These are phyloP conservation scores for Eidolon helvum DNA, from an alignment of 2,113 vertebrate genomes.

Conservation along the genomic window DNA sequence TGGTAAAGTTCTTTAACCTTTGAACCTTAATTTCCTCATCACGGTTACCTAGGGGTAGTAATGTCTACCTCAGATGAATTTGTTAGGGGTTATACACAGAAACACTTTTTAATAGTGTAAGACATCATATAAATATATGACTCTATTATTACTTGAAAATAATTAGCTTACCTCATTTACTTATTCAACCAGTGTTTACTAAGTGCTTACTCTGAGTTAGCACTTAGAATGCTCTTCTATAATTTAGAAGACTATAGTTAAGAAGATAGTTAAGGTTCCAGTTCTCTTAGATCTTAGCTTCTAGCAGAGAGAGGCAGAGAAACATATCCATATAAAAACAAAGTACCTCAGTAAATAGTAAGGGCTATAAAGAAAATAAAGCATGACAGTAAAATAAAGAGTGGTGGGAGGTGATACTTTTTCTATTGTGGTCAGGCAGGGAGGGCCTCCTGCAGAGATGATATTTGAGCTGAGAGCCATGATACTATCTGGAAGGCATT, in stretches of 20 bases:
- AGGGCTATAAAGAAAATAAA: neutral
- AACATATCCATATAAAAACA: neutral
- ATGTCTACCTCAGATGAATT: neutral
- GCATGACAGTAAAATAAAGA: neutral
- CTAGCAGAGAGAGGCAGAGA: neutral
- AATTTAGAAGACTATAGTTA: neutral
- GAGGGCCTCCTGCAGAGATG: neutral
- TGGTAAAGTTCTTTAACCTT: neutral
- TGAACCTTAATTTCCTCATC: neutral
- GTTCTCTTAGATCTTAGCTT: neutral
- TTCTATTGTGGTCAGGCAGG: neutral
- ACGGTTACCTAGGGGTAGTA: neutral
- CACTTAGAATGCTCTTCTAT: neutral
- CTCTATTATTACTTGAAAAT: conserved; percentile 6
- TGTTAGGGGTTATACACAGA: neutral
- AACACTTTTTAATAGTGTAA: neutral
- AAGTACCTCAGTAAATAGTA: neutral
- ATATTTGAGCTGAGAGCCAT: neutral
- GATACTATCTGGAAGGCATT: neutral
- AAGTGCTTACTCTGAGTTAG: neutral
- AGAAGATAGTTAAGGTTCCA: neutral
- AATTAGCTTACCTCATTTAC: neutral
- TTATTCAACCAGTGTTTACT: neutral
- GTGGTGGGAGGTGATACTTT: neutral
- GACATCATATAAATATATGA: neutral